Evolutionary conservation across 2,888 invertebrate genomes (phyloP).

Genomic region (Agelastica alni): DNA sequence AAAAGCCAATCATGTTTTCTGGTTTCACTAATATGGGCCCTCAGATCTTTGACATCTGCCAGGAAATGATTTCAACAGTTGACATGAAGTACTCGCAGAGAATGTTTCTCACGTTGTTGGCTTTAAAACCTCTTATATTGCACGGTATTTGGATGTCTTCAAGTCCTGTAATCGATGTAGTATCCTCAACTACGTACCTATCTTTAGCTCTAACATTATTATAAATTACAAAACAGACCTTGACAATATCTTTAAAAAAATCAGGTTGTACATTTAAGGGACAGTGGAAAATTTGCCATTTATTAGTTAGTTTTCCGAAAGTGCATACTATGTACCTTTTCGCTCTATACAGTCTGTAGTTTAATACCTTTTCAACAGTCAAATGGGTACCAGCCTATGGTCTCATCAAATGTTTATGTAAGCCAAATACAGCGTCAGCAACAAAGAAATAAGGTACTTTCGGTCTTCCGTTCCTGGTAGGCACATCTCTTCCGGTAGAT

Average conservation of each 20-base stretch:
- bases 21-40: background rate
- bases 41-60: conserved; percentile 15
- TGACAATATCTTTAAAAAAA: conserved; percentile 34
- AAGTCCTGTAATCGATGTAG: conserved; percentile 6
- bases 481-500: conserved; percentile 1
- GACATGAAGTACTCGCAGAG: too few species aligned
- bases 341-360: conserved; percentile 32
- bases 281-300: conserved; percentile 42
- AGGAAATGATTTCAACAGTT: conserved; percentile 19
- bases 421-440: conserved; percentile 23
- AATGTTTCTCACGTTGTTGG: conserved; percentile 14
- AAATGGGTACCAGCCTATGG: conserved; percentile 23
- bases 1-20: too few species aligned
- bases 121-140: conserved; percentile 13
- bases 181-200: too few species aligned
- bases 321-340: too few species aligned
- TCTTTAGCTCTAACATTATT: conserved; percentile 25
- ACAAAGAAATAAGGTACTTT: conserved; percentile 16
- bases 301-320: conserved; percentile 33
- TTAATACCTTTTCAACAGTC: conserved; percentile 22
- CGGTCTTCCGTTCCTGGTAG: conserved; percentile 6
- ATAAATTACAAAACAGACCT: conserved; percentile 34
- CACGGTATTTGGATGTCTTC: conserved; percentile 10
- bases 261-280: conserved; percentile 26
- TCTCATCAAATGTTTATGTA: conserved; percentile 15